Percentiles rank a stretch among this genome's conserved stretches.
phyloP scores from a whole-genome alignment of 2,888 invertebrate species.

The Auanema freiburgensis region DNA sequence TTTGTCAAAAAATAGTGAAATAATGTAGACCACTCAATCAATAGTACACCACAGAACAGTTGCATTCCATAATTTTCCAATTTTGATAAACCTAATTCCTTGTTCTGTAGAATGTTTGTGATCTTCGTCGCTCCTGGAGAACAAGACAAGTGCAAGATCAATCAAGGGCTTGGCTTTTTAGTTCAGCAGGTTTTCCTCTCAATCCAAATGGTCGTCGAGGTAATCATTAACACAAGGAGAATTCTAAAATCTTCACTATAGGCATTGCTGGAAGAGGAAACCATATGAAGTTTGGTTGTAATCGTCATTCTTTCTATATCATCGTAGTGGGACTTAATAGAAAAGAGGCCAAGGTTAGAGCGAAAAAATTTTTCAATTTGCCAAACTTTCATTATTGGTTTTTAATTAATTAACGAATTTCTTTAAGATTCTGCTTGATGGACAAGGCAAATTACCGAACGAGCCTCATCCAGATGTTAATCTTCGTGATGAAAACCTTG shows the following conservation, averaged over 20 bases:
- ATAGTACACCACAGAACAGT: background rate
- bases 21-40: background rate
- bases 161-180: slow-evolving; percentile 27
- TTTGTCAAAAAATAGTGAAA: background rate
- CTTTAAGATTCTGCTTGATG: slow-evolving; percentile 29
- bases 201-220: slow-evolving; percentile 55
- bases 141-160: slow-evolving; percentile 43
- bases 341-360: slow-evolving; percentile 11
- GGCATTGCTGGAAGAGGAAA: slow-evolving; percentile 60
- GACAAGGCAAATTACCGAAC: slow-evolving; percentile 38
- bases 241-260: background rate
- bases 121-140: slow-evolving; percentile 41
- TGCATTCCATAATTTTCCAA: slow-evolving; percentile 1
- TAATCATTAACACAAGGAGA: slow-evolving; percentile 6
- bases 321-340: slow-evolving; percentile 31
- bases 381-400: slow-evolving; percentile 1
- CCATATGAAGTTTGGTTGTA: slow-evolving; percentile 59
- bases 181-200: slow-evolving; percentile 54
- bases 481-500: slow-evolving; percentile 40
- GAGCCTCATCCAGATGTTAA: slow-evolving; percentile 47
- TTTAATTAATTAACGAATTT: background rate
- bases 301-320: slow-evolving; percentile 49
- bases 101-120: slow-evolving; percentile 38
- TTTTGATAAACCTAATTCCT: background rate
- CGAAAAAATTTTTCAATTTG: background rate